Conservation (phyloP, 1,140 invertebrate genomes). For the Stegodyphus mimosarum region DNA sequence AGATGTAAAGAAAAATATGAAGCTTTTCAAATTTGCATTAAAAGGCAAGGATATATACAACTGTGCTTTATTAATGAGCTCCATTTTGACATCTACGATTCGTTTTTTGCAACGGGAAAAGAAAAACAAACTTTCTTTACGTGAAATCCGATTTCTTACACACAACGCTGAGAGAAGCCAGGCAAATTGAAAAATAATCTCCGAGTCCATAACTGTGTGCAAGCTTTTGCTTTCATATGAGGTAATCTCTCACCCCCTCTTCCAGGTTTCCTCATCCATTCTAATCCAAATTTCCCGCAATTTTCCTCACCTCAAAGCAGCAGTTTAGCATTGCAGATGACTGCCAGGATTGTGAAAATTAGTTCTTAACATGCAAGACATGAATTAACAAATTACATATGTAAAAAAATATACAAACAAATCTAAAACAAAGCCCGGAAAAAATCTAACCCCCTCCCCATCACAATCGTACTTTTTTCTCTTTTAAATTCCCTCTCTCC, state of each 20-base stretch:
- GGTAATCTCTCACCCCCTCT: neutral
- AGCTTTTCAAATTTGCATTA: neutral
- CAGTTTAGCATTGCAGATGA: too few species aligned
- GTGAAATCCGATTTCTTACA: neutral
- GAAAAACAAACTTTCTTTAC: neutral
- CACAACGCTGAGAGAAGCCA: neutral
- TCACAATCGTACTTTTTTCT: constrained; percentile 11
- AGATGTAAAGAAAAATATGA: neutral
- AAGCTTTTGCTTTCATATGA: neutral
- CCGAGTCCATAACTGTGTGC: constrained; percentile 19
- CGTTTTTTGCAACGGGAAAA: neutral
- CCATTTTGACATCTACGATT: neutral
- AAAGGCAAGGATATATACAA: neutral
- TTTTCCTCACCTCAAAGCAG: constrained; percentile 32
- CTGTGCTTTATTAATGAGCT: neutral
- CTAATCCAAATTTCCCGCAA: constrained; percentile 48
- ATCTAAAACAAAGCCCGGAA: neutral
- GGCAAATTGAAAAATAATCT: constrained; percentile 57
- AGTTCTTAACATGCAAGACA: constrained; percentile 52
- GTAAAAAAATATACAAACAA: constrained; percentile 9
- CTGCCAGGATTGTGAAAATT: constrained; percentile 45
- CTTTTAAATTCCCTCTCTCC: neutral
- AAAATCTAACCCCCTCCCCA: constrained; percentile 16
- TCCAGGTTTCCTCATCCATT: too few species aligned
- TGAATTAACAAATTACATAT: constrained; percentile 57